Evolutionary conservation across 2,113 vertebrate genomes (phyloP), one percentile per base, ranked within the genome.

Genomic region (Capreolus pygargus): DNA sequence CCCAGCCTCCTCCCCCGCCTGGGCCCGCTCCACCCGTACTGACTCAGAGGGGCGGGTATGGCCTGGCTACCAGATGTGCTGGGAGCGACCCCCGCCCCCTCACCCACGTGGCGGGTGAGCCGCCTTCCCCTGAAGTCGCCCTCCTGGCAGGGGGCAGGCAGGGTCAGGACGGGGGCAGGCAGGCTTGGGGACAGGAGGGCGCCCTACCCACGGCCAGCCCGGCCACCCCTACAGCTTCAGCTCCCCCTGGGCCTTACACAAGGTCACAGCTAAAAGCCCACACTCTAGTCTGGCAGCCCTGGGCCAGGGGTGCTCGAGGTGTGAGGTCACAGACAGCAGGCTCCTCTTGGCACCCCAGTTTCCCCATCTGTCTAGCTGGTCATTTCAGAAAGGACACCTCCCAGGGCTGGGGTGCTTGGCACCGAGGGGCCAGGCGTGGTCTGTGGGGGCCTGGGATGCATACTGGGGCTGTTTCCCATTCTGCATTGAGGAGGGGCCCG

Each of bases 21-120:
- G 52, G 47, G 43, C 92, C 91, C 1, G 1, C 89, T 94, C 94
- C 90, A 67, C 47, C 92, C 89, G 23, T 54, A 5, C 61, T 97
- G 90, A 97, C 89, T 96, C 89, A 94, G 60, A 93, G 60, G 76
- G 15, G 25, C 1, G 6, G 74, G 64, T 85, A 82, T 1, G 15
- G 60, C 89, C 89, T 95, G 89, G 86, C 57, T 55, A 96, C 96
- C 95, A 98, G 97, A 96, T 96, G 92, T 92, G 57, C 93, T 89
- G 21, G 11, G 60, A 33, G 58, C 43, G 33, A n/a, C 60, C 54
- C 79, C 74, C 4, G 0, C 91, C 74, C 61, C 52, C 64, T 36
- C 11, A 6, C 57, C 52, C 45, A 27, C 0, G 15, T 74, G 2
- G 43, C 39, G 45, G 52, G 43, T 61, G 81, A 74, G 76, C 76